A percentile compares a stretch with the other conserved stretches of the same genome.
Conservation (phyloP, 92 coral and sea anemone species). For the Zoanthus solanderi region DNA sequence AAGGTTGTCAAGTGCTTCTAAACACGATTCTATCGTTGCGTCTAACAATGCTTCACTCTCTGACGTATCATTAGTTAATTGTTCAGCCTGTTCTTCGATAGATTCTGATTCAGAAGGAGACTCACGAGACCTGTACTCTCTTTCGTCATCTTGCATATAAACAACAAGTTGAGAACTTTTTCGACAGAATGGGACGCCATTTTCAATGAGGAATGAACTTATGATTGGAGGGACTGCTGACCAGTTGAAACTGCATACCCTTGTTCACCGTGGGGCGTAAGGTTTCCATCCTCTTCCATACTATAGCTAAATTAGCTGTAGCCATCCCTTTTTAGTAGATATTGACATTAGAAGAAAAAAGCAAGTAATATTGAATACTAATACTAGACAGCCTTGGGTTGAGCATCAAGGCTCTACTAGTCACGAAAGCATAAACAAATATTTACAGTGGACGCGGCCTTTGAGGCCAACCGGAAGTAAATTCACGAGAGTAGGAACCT, state of each 20-base stretch:
- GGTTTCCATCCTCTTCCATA: too few species aligned
- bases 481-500: too few species aligned
- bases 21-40: constrained; percentile 53
- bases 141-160: constrained; percentile 22
- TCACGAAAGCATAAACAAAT: too few species aligned
- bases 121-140: constrained; percentile 17
- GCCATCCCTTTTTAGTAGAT: too few species aligned
- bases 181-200: constrained; percentile 6
- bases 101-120: constrained; percentile 18
- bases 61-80: constrained; percentile 20
- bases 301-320: too few species aligned
- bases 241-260: constrained; percentile 11
- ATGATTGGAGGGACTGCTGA: constrained; percentile 1
- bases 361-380: too few species aligned
- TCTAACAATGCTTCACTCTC: constrained; percentile 23
- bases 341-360: too few species aligned
- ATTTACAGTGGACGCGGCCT: too few species aligned
- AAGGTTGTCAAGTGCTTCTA: constrained; percentile 53
- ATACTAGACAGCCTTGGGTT: too few species aligned
- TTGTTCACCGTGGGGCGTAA: not conserved
- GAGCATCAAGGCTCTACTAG: too few species aligned
- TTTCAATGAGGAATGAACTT: constrained; percentile 14
- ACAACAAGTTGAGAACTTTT: not conserved
- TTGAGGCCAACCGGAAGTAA: too few species aligned
- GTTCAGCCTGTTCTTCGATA: constrained; percentile 17